Base-by-base conservation (phyloP, 2,113 vertebrate species). In the Calidris pugnax region DNA sequence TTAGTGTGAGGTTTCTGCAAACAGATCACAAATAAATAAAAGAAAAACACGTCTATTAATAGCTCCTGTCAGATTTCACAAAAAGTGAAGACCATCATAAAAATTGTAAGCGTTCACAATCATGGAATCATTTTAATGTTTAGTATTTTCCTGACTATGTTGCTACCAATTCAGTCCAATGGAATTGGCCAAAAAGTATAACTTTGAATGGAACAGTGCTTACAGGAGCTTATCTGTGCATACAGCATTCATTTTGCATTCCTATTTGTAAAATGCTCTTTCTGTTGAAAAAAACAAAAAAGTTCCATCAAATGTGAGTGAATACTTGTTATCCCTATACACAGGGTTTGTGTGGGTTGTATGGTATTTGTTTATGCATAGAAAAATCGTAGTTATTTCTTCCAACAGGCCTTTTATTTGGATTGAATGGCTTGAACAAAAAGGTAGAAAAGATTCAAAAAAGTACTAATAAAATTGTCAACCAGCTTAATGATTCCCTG, bases 401-500 rank as follows among this genome's bases (percentile, higher is more conserved):
- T 96, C 85, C 43, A 89, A 67, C 93, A 99, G 99, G 97, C 43
- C 68, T 99, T 50, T 73, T 91, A 12, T 7, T 93, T 72, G 97
- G 98, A 73, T 77, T 99, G 88, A 98, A 94, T 85, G 94, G 76
- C 21, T 59, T 98, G 79, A 98, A 96, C 79, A 96, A 89, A 63
- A 97, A 95, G 41, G 91, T 98, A 60, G 97, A 95, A 82, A 90
- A 96, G 74, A 97, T 98, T 94, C 97, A 91, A 91, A 87, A 97
- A 43, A 92, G 73, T 9, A 27, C 98, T 33, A 86, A 22, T 39
- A 98, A 98, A 93, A 95, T 98, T 88, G 97, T 96, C 45, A 90
- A 82, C 22, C 97, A 98, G 48, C 97, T 99, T 64, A 98, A 91
- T 53, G 96, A 97, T 73, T 98, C 99, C 74, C 88, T 98, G 69